Evolutionary conservation across 2,888 invertebrate genomes (phyloP).

Genomic region (Omphaloscelis lunosa): DNA sequence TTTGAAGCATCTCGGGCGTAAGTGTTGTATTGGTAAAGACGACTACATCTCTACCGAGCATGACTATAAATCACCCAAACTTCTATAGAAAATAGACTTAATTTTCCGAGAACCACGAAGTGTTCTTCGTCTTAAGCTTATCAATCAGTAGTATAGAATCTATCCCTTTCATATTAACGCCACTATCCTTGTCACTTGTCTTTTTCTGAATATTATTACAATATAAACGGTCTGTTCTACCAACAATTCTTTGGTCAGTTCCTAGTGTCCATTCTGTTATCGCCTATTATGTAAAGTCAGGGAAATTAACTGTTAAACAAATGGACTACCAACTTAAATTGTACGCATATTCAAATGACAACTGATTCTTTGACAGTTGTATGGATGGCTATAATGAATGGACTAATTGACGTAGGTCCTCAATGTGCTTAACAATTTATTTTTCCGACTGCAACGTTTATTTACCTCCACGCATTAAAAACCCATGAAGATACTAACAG

Average conservation of each 20-base stretch:
- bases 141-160: neutral
- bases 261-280: neutral
- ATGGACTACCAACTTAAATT: neutral
- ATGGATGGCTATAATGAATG: no score
- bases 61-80: neutral
- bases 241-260: neutral
- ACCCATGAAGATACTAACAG: slow-evolving; percentile 9
- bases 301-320: neutral
- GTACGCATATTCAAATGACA: no score
- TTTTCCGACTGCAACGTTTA: neutral
- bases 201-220: neutral
- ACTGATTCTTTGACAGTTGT: no score
- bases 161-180: neutral
- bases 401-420: neutral
- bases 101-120: neutral
- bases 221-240: neutral
- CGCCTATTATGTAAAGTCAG: neutral
- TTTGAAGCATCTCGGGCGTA: neutral
- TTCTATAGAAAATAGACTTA: neutral
- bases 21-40: neutral
- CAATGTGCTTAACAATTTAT: neutral
- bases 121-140: neutral
- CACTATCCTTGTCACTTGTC: neutral
- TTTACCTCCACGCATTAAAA: slow-evolving; percentile 11
- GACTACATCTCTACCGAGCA: neutral